Percentiles rank a stretch among this genome's conserved stretches.
phyloP scores from a whole-genome alignment of 35 echinoderm and acorn worm genomes.

The Lytechinus variegatus region DNA sequence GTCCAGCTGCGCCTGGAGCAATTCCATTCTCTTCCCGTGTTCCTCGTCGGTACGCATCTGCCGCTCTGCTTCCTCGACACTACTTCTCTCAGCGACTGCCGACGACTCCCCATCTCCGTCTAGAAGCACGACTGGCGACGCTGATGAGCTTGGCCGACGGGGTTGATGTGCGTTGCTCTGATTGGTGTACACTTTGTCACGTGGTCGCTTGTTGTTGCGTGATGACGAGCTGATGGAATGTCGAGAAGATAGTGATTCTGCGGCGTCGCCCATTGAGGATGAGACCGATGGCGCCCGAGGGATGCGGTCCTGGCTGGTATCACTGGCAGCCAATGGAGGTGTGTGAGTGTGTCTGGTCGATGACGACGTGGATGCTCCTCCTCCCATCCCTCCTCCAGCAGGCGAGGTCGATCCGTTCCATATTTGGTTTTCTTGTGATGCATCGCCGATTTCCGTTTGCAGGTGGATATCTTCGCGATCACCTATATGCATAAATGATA shows the following conservation, averaged over 20 bases:
- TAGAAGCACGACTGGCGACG: not conserved
- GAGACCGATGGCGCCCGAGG: conserved; percentile 22
- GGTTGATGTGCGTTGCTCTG: not conserved
- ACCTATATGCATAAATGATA: not conserved
- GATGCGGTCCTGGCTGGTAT: not conserved
- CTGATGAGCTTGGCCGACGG: not conserved
- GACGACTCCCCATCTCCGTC: not conserved
- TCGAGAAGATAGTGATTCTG: conserved; percentile 41
- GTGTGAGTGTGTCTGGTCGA: not conserved
- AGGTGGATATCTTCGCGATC: not conserved
- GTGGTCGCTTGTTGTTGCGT: conserved; percentile 7
- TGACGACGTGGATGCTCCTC: not conserved
- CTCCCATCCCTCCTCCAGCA: not conserved
- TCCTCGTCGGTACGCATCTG: conserved; percentile 27
- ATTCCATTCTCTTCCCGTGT: conserved; percentile 15
- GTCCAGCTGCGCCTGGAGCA: conserved; percentile 31
- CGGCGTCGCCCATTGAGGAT: conserved; percentile 8
- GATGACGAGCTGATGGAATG: not conserved
- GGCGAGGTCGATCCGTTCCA: conserved; percentile 28
- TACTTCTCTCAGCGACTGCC: not conserved
- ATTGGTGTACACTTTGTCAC: not conserved
- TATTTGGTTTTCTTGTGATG: not conserved
- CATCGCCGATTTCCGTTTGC: not conserved
- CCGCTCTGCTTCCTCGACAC: conserved; percentile 22
- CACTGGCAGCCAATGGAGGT: not conserved